A percentile compares a stretch with the other conserved stretches of the same genome.
phyloP scores from a whole-genome alignment of 2,888 invertebrate genomes.

The Branchinecta sandiegonensis region DNA sequence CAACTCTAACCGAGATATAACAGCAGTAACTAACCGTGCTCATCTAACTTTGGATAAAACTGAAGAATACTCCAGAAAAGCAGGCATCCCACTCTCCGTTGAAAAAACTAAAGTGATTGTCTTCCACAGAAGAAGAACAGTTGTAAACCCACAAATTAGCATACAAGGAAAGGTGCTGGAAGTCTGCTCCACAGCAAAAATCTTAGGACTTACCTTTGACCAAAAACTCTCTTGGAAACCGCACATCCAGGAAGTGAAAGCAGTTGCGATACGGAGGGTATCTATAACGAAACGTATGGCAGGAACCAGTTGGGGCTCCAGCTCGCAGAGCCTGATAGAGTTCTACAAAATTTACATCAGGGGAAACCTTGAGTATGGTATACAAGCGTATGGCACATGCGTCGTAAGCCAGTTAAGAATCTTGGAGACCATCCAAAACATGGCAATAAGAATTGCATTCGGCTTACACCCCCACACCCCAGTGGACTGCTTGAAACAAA shows the following conservation, averaged over 20 bases:
- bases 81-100: not conserved
- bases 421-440: slow-evolving; percentile 2
- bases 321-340: not conserved
- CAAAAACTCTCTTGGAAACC: not conserved
- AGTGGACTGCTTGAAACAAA: not conserved
- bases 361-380: slow-evolving; percentile 6
- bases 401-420: not conserved
- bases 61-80: not conserved
- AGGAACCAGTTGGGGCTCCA: not conserved
- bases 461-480: not conserved
- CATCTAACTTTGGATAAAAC: not conserved
- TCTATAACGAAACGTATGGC: not conserved
- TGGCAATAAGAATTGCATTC: not conserved
- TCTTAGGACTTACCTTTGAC: not conserved
- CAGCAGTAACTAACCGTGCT: not conserved
- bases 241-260: not conserved
- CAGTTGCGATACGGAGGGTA: not conserved
- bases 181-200: not conserved
- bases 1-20: not conserved
- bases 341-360: not conserved
- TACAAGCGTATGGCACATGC: not conserved
- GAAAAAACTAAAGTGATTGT: not conserved
- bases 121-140: not conserved
- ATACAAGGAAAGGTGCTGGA: not conserved
- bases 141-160: not conserved